Evolutionary conservation across 2,797 vertebrate genomes (phyloP), one percentile per base, ranked within the genome.

Genomic region (Peromyscus eremicus): DNA sequence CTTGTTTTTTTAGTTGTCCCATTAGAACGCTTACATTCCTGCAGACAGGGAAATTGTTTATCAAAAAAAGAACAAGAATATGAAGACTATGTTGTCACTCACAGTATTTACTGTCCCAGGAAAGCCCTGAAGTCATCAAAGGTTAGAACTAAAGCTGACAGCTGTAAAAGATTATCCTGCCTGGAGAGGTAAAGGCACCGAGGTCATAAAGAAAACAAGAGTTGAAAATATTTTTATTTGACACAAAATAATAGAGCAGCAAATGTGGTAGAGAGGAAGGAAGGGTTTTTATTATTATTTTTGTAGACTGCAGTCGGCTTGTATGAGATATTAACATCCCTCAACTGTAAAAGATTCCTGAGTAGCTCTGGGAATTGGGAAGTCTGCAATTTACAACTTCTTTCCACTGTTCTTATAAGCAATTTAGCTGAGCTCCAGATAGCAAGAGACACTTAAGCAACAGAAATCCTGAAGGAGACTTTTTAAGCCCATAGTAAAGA

Each of bases 311-410:
- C 19, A 96, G 49, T 90, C 12, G 55, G 66, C 16, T 60, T 97
- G 27, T 83, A 60, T 37, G 34, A 92, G 23, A 94, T 97, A 97
- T 97, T 98, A 96, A 97, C 97, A 80, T 82, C 96, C 96, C 91
- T 97, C 95, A 90, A 94, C 60, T 97, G 21, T 86, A 88, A 46
- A 97, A 60, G 83, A 94, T 96, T 43, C 96, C 94, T 88, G 73
- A 98, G 79, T 89, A 96, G 79, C 85, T 98, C 66, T 95, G 92
- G 91, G 95, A 98, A 94, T 97, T 97, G 94, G 76, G 64, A 97
- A 97, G 79, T 73, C 17, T 82, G 73, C 52, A 96, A 92, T 98
- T 98, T 95, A 97, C n/a, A 96, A 29, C 25, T 93, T 89, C 92
- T 96, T 23, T 97, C 83, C 93, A 96, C 89, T 94, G 14, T 96